These are phyloP conservation scores for Caenorhabditis doughertyi DNA, from an alignment of 2,888 invertebrate species.

Conservation along the genomic window DNA sequence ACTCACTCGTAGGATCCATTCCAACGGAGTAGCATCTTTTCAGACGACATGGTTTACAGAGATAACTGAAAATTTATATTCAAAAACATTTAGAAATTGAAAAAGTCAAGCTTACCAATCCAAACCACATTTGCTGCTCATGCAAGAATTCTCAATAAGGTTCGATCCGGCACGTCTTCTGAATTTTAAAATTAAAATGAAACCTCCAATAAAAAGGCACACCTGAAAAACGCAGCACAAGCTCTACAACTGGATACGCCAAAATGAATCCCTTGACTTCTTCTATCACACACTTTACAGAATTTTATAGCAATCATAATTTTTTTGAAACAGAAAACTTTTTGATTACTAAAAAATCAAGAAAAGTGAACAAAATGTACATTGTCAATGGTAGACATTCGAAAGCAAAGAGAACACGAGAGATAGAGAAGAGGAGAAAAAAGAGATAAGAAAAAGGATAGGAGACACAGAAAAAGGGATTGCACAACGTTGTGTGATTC, in stretches of 20 bases:
- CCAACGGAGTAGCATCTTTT: conserved; percentile 14
- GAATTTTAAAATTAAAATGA: too few species aligned
- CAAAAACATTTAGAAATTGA: neutral
- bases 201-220: neutral
- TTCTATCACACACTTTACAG: conserved; percentile 29
- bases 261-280: conserved; percentile 34
- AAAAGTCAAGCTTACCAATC: neutral
- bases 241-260: conserved; percentile 45
- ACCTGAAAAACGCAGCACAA: conserved; percentile 40
- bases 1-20: conserved; percentile 32
- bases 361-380: neutral
- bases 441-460: neutral
- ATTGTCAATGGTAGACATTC: neutral
- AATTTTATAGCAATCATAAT: conserved; percentile 16
- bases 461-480: conserved; percentile 8
- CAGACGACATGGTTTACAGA: conserved; percentile 33
- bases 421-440: neutral
- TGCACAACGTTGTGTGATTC: conserved; percentile 29
- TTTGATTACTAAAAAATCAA: neutral
- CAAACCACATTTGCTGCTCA: conserved; percentile 24
- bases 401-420: conserved; percentile 8
- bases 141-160: conserved; percentile 2
- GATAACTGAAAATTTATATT: neutral
- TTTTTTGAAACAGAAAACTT: neutral
- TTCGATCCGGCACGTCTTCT: conserved; percentile 34